phyloP scores from a whole-genome alignment of 2,113 vertebrate species.

The Syngnathus typhle region DNA sequence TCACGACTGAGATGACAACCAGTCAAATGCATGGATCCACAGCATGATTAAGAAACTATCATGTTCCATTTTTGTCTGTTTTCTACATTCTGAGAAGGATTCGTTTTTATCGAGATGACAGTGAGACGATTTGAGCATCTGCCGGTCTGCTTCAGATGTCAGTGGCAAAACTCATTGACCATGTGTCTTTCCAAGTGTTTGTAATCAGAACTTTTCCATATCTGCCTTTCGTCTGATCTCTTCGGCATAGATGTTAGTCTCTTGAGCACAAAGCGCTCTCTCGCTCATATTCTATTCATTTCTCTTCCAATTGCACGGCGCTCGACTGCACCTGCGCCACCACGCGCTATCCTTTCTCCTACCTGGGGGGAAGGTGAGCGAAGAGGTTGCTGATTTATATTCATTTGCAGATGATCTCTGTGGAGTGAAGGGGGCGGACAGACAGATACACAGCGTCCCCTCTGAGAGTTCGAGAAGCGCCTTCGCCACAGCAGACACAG shows the following conservation, averaged over 20 bases:
- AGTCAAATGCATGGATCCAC: slow-evolving; percentile 1
- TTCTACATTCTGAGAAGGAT: not conserved
- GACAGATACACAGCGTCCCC: not conserved
- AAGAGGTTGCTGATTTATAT: slow-evolving; percentile 60
- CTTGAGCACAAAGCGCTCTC: slow-evolving; percentile 36
- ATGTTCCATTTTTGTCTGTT: not conserved
- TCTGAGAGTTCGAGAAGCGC: not conserved
- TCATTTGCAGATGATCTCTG: slow-evolving; percentile 58
- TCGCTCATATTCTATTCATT: slow-evolving; percentile 65
- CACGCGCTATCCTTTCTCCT: slow-evolving; percentile 39
- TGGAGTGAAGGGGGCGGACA: slow-evolving; percentile 26
- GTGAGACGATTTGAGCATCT: slow-evolving; percentile 1
- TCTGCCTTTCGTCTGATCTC: slow-evolving; percentile 19
- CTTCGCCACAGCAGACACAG: slow-evolving; percentile 31
- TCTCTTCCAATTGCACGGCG: slow-evolving; percentile 58
- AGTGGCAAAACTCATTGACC: slow-evolving; percentile 13
- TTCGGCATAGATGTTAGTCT: slow-evolving; percentile 19
- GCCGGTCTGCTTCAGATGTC: slow-evolving; percentile 15
- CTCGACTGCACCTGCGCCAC: slow-evolving; percentile 65
- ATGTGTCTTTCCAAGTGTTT: slow-evolving; percentile 27
- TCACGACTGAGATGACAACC: slow-evolving; percentile 19
- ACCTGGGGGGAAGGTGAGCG: slow-evolving; percentile 66
- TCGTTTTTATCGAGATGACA: not conserved
- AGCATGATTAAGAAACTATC: not conserved
- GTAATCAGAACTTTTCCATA: slow-evolving; percentile 27